These are phyloP conservation scores for Tenthredo notha DNA, from an alignment of 2,888 invertebrate genomes.

Conservation along the genomic window DNA sequence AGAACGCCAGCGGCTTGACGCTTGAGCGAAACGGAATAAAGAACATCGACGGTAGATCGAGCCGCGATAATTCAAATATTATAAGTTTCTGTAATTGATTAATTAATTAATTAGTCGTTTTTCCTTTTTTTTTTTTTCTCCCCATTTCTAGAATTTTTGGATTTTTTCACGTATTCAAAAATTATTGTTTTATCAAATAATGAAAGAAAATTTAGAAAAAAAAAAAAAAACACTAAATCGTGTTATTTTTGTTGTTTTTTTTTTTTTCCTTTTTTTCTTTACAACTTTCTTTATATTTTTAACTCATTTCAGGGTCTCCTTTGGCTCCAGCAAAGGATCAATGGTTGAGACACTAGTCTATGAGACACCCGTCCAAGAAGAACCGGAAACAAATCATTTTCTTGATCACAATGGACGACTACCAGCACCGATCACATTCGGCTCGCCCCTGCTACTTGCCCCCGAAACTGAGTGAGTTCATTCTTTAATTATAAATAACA, in stretches of 20 bases:
- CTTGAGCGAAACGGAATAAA: background rate
- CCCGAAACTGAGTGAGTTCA: conserved; percentile 76
- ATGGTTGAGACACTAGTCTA: conserved; percentile 97
- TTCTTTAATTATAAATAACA: background rate
- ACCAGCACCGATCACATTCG: conserved; percentile 67
- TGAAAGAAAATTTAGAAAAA: too few species aligned
- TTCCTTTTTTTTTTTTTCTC: conserved; percentile 43
- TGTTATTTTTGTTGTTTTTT: background rate
- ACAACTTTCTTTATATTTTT: conserved; percentile 3
- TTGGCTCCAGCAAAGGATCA: conserved; percentile 95
- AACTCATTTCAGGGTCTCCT: conserved; percentile 88
- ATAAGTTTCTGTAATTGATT: too few species aligned
- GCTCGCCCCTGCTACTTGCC: conserved; percentile 66
- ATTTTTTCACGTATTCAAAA: background rate
- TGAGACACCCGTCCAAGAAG: conserved; percentile 89
- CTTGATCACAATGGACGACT: conserved; percentile 75
- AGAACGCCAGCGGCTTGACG: conserved; percentile 60
- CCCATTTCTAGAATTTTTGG: conserved; percentile 51
- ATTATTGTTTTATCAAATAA: too few species aligned
- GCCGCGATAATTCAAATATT: conserved; percentile 6
- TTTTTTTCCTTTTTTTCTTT: conserved; percentile 47
- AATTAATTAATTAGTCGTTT: background rate
- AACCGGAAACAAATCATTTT: conserved; percentile 85
- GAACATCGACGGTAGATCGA: background rate
- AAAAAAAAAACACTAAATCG: too few species aligned